Base-by-base conservation (phyloP, 2,888 invertebrate genomes). In the Dinocampus coccinellae region DNA sequence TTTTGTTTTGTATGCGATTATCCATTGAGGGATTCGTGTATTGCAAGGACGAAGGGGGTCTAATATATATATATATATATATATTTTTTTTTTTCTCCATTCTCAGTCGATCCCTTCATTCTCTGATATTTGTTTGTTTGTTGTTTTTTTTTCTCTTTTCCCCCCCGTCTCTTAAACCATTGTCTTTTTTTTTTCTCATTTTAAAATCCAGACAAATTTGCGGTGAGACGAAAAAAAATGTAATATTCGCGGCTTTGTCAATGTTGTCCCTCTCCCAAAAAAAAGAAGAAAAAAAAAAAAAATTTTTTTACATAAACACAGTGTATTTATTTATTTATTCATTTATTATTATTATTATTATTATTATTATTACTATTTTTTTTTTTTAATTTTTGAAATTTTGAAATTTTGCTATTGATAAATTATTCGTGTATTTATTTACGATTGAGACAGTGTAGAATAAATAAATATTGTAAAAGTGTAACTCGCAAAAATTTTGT, bases 161-260 rank as follows among this genome's bases (percentile, higher is more conserved):
- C 39, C 9, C 24, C 26, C n/a, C 11, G n/a, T 60, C 16, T 34
- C 34, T 24, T 34, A 20, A 13, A 36, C 36, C 16, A 16, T 55
- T 24, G 11, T 55, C 24, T 26, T 62, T 36, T 36, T 36, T 36
- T 39, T 36, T 26, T 34, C 10, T 36, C 3, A n/a, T 39, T 39
- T n/a, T 39, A 0, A 1, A 20, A n/a, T 9, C 6, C 20, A 16
- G 34, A 58, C 58, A 29, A 20, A 26, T 42, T 39, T 62, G 62
- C 42, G 33, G 62, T 24, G 62, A 42, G 62, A 42, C 34, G 11
- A 9, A 20, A 11, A 61, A 61, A 22, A 61, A 20, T n/a, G 60
- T 9, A 22, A 20, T 9, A 61, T 11, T 26, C 11, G 6, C 10
- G 34, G 53, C 52, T 39, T 10, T 53, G 34, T 13, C 34, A 53